Percentiles rank a stretch among this genome's conserved stretches.
Conservation (phyloP, 2,797 vertebrate species). For the Loriculus beryllinus region DNA sequence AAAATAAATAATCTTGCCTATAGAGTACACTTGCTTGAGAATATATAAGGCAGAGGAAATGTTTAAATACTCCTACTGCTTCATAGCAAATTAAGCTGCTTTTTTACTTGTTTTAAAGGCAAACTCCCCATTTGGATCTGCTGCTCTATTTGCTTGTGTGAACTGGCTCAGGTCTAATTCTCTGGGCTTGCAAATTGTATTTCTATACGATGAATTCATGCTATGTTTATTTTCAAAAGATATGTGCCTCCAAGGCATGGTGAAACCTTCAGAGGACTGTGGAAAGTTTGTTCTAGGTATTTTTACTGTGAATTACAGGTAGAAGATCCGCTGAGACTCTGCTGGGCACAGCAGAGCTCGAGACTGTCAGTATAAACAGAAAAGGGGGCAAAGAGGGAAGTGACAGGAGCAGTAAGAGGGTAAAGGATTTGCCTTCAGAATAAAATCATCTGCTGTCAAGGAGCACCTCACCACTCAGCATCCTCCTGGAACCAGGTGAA, state of each 20-base stretch:
- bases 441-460: not conserved
- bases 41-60: not conserved
- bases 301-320: not conserved
- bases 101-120: not conserved
- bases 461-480: not conserved
- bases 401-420: not conserved
- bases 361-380: not conserved
- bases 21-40: not conserved
- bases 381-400: not conserved
- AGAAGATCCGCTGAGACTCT: not conserved
- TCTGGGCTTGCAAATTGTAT: not conserved
- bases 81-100: not conserved
- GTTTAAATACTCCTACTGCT: not conserved
- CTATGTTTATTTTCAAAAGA: not conserved
- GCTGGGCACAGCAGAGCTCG: not conserved
- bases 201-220: not conserved
- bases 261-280: not conserved
- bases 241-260: not conserved
- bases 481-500: not conserved
- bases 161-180: not conserved
- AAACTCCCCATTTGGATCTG: not conserved
- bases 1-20: not conserved
- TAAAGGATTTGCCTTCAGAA: not conserved
- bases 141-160: not conserved
- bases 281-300: not conserved